A percentile compares a stretch with the other conserved stretches of the same genome.
phyloP scores from a whole-genome alignment of 2,888 invertebrate species.

The Parnassius mnemosyne region DNA sequence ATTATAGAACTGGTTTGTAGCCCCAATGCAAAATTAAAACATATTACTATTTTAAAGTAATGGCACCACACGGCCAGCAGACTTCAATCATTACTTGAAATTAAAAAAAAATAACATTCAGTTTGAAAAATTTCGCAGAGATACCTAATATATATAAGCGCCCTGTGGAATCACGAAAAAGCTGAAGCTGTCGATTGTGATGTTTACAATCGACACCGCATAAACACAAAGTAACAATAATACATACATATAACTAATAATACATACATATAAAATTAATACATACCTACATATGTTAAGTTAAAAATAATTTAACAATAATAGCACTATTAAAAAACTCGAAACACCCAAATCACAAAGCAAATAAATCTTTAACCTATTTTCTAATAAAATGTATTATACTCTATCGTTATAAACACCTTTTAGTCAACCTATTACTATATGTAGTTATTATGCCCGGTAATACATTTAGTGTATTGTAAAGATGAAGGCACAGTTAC shows the following conservation, averaged over 20 bases:
- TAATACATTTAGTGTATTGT: too few species aligned
- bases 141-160: conserved; percentile 53
- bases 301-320: too few species aligned
- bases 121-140: conserved; percentile 48
- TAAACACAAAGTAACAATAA: conserved; percentile 29
- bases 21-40: conserved; percentile 9
- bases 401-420: too few species aligned
- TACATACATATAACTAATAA: too few species aligned
- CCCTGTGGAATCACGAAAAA: conserved; percentile 48
- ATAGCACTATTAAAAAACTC: not conserved
- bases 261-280: too few species aligned
- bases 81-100: conserved; percentile 28
- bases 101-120: conserved; percentile 44
- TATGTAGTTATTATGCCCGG: too few species aligned
- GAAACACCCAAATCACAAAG: too few species aligned
- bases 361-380: too few species aligned
- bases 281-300: too few species aligned
- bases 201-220: conserved; percentile 38
- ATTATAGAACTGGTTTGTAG: conserved; percentile 5
- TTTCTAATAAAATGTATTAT: too few species aligned
- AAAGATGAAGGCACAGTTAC: too few species aligned
- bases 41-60: conserved; percentile 14
- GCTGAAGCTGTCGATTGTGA: conserved; percentile 46
- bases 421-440: too few species aligned
- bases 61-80: not conserved